Percentiles rank a stretch among this genome's conserved stretches.
phyloP scores from a whole-genome alignment of 2,113 vertebrate species.

The Odocoileus virginianus region DNA sequence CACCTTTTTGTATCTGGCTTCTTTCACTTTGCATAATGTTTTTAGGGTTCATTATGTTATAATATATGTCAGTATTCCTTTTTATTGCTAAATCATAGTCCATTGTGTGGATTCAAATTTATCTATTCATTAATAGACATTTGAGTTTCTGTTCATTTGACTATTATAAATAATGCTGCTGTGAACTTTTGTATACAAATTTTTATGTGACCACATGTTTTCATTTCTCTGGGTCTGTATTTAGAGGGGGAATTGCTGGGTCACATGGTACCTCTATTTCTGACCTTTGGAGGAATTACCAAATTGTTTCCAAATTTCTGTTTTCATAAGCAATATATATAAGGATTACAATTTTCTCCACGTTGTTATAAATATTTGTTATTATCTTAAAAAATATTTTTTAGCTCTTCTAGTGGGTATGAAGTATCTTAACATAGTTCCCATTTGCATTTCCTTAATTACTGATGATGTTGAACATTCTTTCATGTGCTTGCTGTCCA shows the following conservation, averaged over 20 bases:
- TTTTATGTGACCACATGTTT: not conserved
- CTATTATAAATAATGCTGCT: not conserved
- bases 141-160: not conserved
- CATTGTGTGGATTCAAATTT: not conserved
- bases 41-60: not conserved
- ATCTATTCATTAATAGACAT: not conserved
- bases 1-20: not conserved
- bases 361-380: not conserved
- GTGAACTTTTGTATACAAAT: not conserved
- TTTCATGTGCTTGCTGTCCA: not conserved
- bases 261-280: not conserved
- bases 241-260: not conserved
- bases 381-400: not conserved
- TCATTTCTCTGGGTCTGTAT: not conserved
- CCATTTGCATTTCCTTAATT: not conserved
- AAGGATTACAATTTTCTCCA: not conserved
- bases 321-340: not conserved
- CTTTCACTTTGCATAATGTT: not conserved
- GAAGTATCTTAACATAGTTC: not conserved
- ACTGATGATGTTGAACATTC: not conserved
- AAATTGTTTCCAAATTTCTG: not conserved
- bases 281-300: not conserved
- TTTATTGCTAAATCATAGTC: not conserved
- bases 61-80: not conserved
- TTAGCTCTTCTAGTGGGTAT: not conserved